A percentile compares a stretch with the other conserved stretches of the same genome.
Conservation (phyloP, 2,113 vertebrate genomes). For the Numida meleagris region DNA sequence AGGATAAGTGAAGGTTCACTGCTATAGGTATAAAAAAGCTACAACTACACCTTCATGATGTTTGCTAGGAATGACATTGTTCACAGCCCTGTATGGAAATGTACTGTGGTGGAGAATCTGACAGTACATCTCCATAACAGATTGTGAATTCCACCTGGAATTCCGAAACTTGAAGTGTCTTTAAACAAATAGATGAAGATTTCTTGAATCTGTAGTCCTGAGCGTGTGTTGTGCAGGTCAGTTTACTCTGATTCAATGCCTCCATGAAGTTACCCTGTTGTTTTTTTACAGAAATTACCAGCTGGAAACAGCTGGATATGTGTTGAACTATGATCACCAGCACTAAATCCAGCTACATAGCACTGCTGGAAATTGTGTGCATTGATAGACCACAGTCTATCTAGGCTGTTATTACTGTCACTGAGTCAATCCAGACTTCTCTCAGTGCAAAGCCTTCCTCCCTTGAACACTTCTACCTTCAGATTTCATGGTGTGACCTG, state of each 20-base stretch:
- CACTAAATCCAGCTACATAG: not conserved
- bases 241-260: not conserved
- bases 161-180: not conserved
- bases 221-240: not conserved
- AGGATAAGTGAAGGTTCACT: not conserved
- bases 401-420: not conserved
- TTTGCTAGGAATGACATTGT: not conserved
- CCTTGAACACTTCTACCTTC: not conserved
- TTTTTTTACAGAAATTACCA: not conserved
- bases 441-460: not conserved
- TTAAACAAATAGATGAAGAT: not conserved
- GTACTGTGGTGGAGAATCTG: not conserved
- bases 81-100: not conserved
- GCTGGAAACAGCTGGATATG: not conserved
- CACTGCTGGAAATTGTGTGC: not conserved
- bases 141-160: not conserved
- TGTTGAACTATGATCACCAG: not conserved
- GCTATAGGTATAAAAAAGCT: not conserved
- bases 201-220: not conserved
- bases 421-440: not conserved
- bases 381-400: accelerated
- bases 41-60: not conserved
- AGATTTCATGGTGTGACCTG: not conserved
- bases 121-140: not conserved
- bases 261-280: not conserved